Conservation (phyloP, 2,113 vertebrate genomes). For the Chloroceryle aenea region DNA sequence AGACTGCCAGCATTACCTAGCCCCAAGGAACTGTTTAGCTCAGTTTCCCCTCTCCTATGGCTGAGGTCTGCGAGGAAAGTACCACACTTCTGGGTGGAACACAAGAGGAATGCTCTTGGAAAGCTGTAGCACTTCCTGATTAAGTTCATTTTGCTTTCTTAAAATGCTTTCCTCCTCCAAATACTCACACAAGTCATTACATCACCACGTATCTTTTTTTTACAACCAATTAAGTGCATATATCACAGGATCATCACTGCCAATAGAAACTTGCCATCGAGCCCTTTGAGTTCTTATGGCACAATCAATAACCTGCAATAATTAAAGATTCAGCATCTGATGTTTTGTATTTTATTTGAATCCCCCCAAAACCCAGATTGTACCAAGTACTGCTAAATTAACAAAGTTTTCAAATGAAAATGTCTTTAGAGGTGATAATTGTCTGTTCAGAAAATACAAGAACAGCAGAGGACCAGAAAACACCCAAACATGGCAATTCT, state of each 20-base stretch:
- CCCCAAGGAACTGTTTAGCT: not conserved
- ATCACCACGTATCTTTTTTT: not conserved
- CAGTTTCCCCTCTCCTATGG: not conserved
- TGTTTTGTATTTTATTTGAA: not conserved
- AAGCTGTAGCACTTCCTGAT: not conserved
- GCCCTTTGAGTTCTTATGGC: not conserved
- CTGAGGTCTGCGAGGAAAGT: not conserved
- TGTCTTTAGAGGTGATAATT: not conserved
- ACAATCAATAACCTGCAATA: not conserved
- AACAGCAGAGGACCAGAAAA: not conserved
- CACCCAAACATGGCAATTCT: not conserved
- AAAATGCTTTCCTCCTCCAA: not conserved
- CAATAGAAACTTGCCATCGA: not conserved
- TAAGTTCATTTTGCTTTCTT: not conserved
- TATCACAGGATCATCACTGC: not conserved
- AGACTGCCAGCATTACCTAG: not conserved
- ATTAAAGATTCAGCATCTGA: not conserved
- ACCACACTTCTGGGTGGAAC: not conserved
- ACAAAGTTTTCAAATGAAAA: not conserved
- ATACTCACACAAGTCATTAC: not conserved
- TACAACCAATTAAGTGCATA: not conserved
- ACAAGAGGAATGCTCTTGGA: not conserved
- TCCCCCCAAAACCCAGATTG: not conserved
- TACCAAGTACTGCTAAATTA: not conserved
- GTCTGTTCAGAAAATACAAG: not conserved